Base-by-base conservation (phyloP, 35 echinoderm and acorn worm species). In the Heliocidaris erythrogramma region DNA sequence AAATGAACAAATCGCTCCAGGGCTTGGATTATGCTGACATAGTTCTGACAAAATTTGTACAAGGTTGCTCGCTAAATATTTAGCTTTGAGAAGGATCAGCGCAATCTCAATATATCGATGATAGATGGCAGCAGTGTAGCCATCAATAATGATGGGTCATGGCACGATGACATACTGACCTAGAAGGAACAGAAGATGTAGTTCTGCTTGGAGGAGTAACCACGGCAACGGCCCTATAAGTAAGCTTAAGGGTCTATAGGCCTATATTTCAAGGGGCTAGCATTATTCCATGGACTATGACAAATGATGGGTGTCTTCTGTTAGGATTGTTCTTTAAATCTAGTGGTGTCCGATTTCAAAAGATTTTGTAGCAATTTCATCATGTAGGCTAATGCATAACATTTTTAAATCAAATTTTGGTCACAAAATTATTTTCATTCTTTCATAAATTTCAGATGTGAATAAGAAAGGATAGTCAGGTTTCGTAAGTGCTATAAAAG, bases 61-160 rank as follows among this genome's bases (percentile, higher is more conserved):
- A 48, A 48, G 31, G 47, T 89, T 89, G 10, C 87, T 89, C 32
- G 87, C 87, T 89, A 89, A 89, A 89, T 48, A 89, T 89, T 89
- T 89, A 48, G 87, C 87, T 78, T 78, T 78, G 65, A 78, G 65
- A 78, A 78, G 65, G 65, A 78, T 78, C 65, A 78, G 65, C 27
- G 65, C 65, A 21, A 78, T 78, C 65, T 78, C 65, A n/a, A 27
- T 78, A n/a, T 21, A 78, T n/a, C 27, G 65, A 24, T 78, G 65
- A 78, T 78, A 24, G 65, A 78, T 78, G 65, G 17, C 65, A 78
- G 65, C 18, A 5, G 8, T n/a, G 21, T n/a, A 78, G 65, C 65
- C 65, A 27, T 78, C 27, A n/a, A 21, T 78, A 21, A 78, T n/a
- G 18, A 78, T 21, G 65, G 65, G 21, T 78, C 65, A 78, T 78